Percentiles rank a stretch among this genome's conserved stretches.
Evolutionary conservation across 2,888 invertebrate species (phyloP).

Genomic region (Cephus rjabovi): DNA sequence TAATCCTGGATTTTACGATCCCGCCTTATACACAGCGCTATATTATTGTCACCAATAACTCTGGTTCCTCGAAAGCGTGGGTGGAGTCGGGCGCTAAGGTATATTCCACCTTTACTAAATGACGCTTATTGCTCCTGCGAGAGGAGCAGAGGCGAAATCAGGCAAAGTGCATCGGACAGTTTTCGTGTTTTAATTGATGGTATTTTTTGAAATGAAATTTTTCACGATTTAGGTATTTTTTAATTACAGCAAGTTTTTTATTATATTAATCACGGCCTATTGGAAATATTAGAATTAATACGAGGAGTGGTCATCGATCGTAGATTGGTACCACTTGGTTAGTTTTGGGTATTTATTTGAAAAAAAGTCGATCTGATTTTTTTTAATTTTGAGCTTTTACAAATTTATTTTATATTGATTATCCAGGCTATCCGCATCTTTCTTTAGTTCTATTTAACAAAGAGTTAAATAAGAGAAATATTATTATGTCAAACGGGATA

Average conservation of each 20-base stretch:
- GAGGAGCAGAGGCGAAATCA: neutral
- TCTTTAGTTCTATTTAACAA: too few species aligned
- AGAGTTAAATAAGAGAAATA: too few species aligned
- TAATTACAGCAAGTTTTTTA: neutral
- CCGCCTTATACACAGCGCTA: constrained; percentile 26
- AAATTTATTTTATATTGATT: too few species aligned
- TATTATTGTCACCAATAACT: constrained; percentile 35
- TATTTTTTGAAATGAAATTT: neutral
- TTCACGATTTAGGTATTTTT: neutral
- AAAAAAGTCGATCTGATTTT: too few species aligned
- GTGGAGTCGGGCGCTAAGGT: neutral
- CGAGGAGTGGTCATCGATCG: too few species aligned
- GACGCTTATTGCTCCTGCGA: neutral
- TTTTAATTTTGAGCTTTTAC: too few species aligned
- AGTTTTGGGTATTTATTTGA: too few species aligned
- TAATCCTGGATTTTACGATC: constrained; percentile 56
- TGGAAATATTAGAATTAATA: too few species aligned
- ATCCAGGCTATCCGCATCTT: too few species aligned
- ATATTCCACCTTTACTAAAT: neutral
- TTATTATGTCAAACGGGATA: too few species aligned
- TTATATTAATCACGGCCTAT: too few species aligned
- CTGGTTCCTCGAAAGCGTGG: constrained; percentile 16
- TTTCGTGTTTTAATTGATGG: neutral
- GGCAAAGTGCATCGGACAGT: neutral
- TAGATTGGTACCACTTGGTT: too few species aligned